phyloP scores from a whole-genome alignment of 2,888 invertebrate genomes.

The Agrenia bidenticulata region DNA sequence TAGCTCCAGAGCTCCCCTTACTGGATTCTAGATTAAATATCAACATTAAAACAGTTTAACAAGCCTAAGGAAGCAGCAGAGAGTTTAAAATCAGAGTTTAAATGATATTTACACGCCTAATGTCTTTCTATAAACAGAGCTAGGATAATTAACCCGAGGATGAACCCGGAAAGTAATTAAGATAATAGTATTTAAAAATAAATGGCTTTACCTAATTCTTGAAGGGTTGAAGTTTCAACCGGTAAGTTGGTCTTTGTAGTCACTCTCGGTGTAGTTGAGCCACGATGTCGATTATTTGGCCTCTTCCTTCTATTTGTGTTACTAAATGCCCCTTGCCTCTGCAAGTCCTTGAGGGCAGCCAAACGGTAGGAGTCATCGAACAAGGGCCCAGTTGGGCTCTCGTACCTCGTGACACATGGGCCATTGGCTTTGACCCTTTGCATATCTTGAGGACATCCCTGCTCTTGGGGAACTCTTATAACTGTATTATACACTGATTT shows the following conservation, averaged over 20 bases:
- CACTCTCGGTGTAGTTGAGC: constrained; percentile 1
- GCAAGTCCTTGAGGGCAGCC: constrained; percentile 8
- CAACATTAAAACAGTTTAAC: too few relatives aligned
- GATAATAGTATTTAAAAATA: too few relatives aligned
- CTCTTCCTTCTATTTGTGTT: neutral
- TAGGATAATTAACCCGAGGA: too few relatives aligned
- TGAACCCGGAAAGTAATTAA: too few relatives aligned
- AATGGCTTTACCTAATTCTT: neutral
- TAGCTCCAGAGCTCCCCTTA: too few relatives aligned
- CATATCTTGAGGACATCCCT: constrained; percentile 37
- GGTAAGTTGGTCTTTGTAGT: neutral
- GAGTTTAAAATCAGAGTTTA: too few relatives aligned
- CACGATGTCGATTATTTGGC: constrained; percentile 10
- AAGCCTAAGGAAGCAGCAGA: too few relatives aligned
- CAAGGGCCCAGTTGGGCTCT: constrained; percentile 22
- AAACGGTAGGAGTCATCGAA: constrained; percentile 11
- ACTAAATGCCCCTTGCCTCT: neutral
- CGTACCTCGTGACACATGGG: constrained; percentile 33
- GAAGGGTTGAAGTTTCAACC: neutral
- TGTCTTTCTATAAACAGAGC: too few relatives aligned
- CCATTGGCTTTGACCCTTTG: constrained; percentile 36
- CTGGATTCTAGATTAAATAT: too few relatives aligned
- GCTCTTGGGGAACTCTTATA: constrained; percentile 28
- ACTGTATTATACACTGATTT: constrained; percentile 46
- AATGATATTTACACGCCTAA: too few relatives aligned